phyloP scores from a whole-genome alignment of 2,888 invertebrate genomes.

The Pecten maximus region DNA sequence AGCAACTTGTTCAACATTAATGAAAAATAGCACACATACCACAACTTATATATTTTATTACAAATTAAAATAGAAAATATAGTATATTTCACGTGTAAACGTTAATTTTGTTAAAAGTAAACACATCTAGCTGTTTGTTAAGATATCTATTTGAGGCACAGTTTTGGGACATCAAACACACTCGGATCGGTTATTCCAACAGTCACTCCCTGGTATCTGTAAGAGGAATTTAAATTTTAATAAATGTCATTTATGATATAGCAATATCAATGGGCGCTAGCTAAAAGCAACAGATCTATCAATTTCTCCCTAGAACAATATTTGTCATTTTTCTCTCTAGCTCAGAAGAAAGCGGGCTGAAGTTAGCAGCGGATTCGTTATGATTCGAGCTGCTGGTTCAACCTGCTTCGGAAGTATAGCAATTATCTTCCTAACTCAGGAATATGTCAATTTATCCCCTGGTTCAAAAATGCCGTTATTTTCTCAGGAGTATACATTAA shows the following conservation, averaged over 20 bases:
- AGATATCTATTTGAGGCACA: not conserved
- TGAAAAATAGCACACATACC: too few relatives aligned
- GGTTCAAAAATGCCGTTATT: too few relatives aligned
- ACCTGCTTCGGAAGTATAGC: not conserved
- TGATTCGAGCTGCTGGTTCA: not conserved
- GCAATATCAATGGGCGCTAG: not conserved
- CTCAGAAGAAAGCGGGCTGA: too few relatives aligned
- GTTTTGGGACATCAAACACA: not conserved
- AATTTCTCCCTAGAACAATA: not conserved
- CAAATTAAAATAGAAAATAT: not conserved
- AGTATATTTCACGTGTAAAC: not conserved
- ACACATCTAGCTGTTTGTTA: not conserved
- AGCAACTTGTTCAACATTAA: too few relatives aligned
- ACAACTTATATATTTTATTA: not conserved
- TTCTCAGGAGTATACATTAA: too few relatives aligned
- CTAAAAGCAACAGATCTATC: not conserved
- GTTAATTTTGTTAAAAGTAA: too few relatives aligned
- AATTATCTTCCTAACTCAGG: too few relatives aligned
- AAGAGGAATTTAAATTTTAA: not conserved
- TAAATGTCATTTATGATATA: not conserved
- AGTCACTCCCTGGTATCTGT: not conserved
- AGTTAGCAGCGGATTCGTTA: not conserved
- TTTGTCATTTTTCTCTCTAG: too few relatives aligned
- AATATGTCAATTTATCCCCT: too few relatives aligned
- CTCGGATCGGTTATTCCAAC: not conserved